phyloP scores from a whole-genome alignment of 2,888 invertebrate genomes.

The Malacosoma neustria region DNA sequence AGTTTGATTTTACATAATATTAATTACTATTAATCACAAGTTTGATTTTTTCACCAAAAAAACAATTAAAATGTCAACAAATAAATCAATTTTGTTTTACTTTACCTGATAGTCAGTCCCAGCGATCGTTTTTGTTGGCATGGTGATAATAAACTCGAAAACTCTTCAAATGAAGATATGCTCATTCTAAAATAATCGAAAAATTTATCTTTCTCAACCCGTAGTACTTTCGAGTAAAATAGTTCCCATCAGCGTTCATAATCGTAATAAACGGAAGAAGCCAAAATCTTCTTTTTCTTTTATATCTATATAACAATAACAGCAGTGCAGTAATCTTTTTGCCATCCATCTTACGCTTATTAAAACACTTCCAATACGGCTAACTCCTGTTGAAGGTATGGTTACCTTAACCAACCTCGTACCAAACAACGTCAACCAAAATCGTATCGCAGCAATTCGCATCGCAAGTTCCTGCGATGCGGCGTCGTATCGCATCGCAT shows the following conservation, averaged over 20 bases:
- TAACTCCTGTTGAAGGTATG: constrained; percentile 1
- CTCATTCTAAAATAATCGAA: constrained; percentile 19
- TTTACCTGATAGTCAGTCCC: too few relatives aligned
- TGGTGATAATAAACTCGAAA: too few relatives aligned
- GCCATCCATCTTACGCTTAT: constrained; percentile 7
- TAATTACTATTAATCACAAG: too few relatives aligned
- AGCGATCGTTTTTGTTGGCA: too few relatives aligned
- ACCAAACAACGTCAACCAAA: too few relatives aligned
- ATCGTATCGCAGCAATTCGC: too few relatives aligned
- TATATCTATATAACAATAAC: constrained; percentile 7
- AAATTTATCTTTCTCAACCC: constrained; percentile 12
- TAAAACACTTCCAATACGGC: constrained; percentile 7
- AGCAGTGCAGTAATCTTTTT: constrained; percentile 7
- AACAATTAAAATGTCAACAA: too few relatives aligned
- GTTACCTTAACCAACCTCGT: neutral
- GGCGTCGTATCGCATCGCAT: too few relatives aligned
- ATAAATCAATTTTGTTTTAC: too few relatives aligned
- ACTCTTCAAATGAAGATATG: constrained; percentile 8
- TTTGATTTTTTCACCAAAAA: too few relatives aligned
- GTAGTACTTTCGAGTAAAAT: constrained; percentile 4
- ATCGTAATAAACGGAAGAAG: constrained; percentile 5
- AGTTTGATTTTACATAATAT: too few relatives aligned
- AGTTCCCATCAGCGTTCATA: constrained; percentile 4
- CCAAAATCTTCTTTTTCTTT: constrained; percentile 3
- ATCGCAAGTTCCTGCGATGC: neutral